Conservation (phyloP, 2,888 invertebrate species). For the Andrena hattorfiana region DNA sequence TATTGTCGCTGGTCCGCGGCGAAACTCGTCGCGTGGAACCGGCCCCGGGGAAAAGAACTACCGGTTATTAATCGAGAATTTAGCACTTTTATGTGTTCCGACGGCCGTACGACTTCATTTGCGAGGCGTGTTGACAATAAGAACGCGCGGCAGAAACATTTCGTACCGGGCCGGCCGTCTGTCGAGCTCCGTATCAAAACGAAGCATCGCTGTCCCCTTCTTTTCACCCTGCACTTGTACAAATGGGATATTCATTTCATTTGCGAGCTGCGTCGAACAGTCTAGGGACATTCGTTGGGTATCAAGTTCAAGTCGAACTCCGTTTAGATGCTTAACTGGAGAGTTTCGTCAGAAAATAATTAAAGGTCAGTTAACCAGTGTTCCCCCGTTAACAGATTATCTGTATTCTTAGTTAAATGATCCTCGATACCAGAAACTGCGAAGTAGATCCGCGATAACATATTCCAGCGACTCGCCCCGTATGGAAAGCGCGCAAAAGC, state of each 20-base stretch:
- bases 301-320: not conserved
- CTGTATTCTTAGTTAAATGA: not conserved
- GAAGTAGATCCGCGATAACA: not conserved
- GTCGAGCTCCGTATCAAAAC: not conserved
- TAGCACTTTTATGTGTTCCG: constrained; percentile 47
- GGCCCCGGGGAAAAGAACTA: constrained; percentile 32
- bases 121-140: not conserved
- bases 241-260: not conserved
- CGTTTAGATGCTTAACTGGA: not conserved
- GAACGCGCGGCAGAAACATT: not conserved
- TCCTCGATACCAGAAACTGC: not conserved
- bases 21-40: constrained; percentile 25
- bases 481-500: not conserved
- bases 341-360: not conserved
- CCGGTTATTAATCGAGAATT: constrained; percentile 60
- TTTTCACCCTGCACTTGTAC: not conserved
- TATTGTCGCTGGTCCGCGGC: constrained; percentile 52
- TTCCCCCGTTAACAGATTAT: not conserved
- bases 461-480: not conserved
- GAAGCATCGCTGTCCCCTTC: not conserved
- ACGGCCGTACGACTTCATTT: constrained; percentile 52
- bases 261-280: no score
- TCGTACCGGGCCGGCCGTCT: not conserved
- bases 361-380: not conserved
- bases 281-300: no score